phyloP scores from a whole-genome alignment of 2,888 invertebrate genomes.

The Mellilla xanthometata region DNA sequence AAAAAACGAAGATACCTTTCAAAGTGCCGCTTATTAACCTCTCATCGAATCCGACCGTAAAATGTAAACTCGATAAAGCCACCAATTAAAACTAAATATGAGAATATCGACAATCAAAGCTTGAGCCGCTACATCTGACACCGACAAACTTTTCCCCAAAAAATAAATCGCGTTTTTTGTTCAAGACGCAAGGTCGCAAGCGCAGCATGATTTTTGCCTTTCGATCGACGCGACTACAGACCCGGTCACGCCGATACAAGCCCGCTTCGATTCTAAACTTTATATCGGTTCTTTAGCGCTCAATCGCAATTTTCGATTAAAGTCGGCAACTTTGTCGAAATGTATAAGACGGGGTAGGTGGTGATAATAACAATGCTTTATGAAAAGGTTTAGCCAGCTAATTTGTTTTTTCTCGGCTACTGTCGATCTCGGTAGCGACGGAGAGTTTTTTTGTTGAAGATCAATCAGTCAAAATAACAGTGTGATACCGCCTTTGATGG shows the following conservation, averaged over 20 bases:
- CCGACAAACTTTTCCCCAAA: constrained; percentile 74
- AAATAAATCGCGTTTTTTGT: constrained; percentile 76
- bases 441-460: constrained; percentile 73
- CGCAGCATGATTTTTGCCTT: constrained; percentile 79
- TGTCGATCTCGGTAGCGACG: constrained; percentile 81
- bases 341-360: constrained; percentile 69
- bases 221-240: constrained; percentile 60
- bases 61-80: constrained; percentile 83
- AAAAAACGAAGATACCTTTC: constrained; percentile 78
- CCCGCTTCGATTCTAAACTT: constrained; percentile 49
- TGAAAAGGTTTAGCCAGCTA: constrained; percentile 82
- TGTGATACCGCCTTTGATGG: constrained; percentile 82
- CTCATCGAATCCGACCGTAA: constrained; percentile 82
- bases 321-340: constrained; percentile 48
- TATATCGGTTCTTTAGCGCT: constrained; percentile 43
- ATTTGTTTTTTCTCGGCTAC: constrained; percentile 82
- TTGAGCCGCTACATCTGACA: constrained; percentile 79
- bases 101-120: constrained; percentile 81
- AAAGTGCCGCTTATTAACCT: constrained; percentile 83
- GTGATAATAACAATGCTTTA: constrained; percentile 80
- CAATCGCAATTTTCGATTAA: constrained; percentile 43
- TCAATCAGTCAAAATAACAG: constrained; percentile 83
- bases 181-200: constrained; percentile 70
- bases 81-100: constrained; percentile 83
- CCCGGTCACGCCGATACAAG: constrained; percentile 33